Base-by-base conservation (phyloP, 2,113 vertebrate genomes). In the Chaetops frenatus region DNA sequence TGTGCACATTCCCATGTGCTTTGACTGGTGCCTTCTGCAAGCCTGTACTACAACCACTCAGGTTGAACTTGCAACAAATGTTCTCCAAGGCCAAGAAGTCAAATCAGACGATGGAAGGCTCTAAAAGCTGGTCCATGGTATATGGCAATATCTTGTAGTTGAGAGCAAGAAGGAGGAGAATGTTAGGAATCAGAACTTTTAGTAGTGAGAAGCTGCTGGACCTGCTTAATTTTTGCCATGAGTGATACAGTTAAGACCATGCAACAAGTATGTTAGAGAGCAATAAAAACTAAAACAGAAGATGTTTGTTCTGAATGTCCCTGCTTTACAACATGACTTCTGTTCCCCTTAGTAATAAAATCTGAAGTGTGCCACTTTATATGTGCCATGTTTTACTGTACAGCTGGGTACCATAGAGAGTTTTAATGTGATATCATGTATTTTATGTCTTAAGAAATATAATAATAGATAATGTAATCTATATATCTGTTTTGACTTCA, bases 281-380 rank as follows among this genome's bases (percentile, higher is more conserved):
- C 54, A 90, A 65, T 95, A 92, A 90, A 76, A 94, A 74, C 6
- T 62, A 31, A 70, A 95, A 93, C 54, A 97, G 73, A 73, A 19
- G 36, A 35, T 14, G 54, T 85, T 94, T 96, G 84, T 90, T 95
- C 84, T 90, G 23, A 53, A 48, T 85, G 58, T 86, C 7, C 33
- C 10, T 84, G 18, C 85, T 84, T 95, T 94, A 94, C 81, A 94
- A 69, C 62, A 61, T 56, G 42, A 84, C 79, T 88, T 90, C 42
- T 90, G 36, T 81, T 95, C 15, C 48, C 33, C 20, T 10, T 25
- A 66, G 60, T 51, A 91, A 93, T 81, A 81, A 95, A 96, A 95
- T 44, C 35, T 62, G 66, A 67, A 87, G n/a, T 56, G 38, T 62
- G 10, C 20, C 56, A n/a, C 72, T 94, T 93, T 79, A 60, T 66